Evolutionary conservation across 2,797 vertebrate species (phyloP).

Genomic region (Schizothorax lantsangensis): DNA sequence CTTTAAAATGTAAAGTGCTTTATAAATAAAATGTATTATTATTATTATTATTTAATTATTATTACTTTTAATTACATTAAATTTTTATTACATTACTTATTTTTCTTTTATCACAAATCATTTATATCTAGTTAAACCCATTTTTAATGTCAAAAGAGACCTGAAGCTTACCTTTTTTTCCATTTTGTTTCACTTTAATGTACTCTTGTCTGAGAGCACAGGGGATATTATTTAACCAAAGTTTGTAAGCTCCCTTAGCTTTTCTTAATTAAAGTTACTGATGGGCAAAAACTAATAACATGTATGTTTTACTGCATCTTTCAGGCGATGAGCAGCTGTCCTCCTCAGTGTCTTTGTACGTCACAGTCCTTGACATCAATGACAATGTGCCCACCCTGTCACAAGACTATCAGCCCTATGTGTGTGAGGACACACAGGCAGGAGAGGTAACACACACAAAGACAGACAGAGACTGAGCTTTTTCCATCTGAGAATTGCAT

Average conservation of each 20-base stretch:
- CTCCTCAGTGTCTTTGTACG: conserved; percentile 83
- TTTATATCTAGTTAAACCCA: background rate
- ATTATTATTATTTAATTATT: no score
- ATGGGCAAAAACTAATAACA: no score
- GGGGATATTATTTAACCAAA: background rate
- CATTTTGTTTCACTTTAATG: background rate
- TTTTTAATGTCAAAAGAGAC: background rate
- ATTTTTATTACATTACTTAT: no score
- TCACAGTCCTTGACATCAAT: conserved; percentile 91
- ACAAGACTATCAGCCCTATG: conserved; percentile 86
- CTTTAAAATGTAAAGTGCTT: no score
- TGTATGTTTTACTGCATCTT: background rate
- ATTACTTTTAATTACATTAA: no score
- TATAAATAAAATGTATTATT: no score
- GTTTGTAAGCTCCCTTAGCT: background rate
- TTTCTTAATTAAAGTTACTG: background rate
- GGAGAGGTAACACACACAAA: conserved; percentile 80
- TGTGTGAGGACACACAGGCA: conserved; percentile 89
- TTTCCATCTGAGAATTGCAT: background rate
- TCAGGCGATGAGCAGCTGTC: conserved; percentile 84
- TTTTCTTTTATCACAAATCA: background rate
- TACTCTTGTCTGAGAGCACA: background rate
- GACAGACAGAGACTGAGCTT: background rate
- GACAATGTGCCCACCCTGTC: conserved; percentile 90
- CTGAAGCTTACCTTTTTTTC: background rate